Base-by-base conservation (phyloP, 2,888 invertebrate genomes). In the Archips crataeganus region DNA sequence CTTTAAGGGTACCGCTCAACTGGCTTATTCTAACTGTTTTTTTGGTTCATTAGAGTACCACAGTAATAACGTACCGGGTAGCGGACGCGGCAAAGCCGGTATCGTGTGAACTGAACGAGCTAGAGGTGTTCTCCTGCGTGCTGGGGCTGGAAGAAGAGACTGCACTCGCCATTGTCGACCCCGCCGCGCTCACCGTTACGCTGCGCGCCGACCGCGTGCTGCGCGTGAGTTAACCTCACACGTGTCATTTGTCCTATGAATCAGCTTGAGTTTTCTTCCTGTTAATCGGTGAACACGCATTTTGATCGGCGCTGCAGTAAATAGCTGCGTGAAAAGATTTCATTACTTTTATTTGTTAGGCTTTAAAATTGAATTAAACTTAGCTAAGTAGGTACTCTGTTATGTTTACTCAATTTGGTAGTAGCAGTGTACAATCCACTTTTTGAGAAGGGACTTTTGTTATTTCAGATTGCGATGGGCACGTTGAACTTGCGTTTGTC, bases 111-210 rank as follows among this genome's bases (percentile, higher is more conserved):
- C 95, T 99, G 69, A 98, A 97, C 85, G 97, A 97, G 84, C 96
- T 99, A 83, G 99, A 99, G 93, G 96, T 99, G 87, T 99, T 98
- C 92, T 99, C 99, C 2, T 98, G 98, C 88, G 97, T 98, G 80
- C 94, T 99, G 76, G 98, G 98, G 6, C 95, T 97, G 82, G 99
- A 99, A 93, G 98, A 98, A 77, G 98, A 98, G 85, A 99, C 99
- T 0, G 99, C 99, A 0, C 93, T 99, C 23, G 98, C 98, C 49
- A 99, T 99, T 82, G 97, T 99, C 71, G 99, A 99, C 90, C 99
- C 99, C 0, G 97, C 98, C 63, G 97, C 97, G 9, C 95, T 99
- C 54, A 97, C 97, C 84, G 95, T 97, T 69, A 97, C 97, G 78
- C 85, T 98, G 61, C 95, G 95, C 78, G 83, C 84, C 76, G 87